phyloP scores from a whole-genome alignment of 2,113 vertebrate genomes.

The Motacilla alba region DNA sequence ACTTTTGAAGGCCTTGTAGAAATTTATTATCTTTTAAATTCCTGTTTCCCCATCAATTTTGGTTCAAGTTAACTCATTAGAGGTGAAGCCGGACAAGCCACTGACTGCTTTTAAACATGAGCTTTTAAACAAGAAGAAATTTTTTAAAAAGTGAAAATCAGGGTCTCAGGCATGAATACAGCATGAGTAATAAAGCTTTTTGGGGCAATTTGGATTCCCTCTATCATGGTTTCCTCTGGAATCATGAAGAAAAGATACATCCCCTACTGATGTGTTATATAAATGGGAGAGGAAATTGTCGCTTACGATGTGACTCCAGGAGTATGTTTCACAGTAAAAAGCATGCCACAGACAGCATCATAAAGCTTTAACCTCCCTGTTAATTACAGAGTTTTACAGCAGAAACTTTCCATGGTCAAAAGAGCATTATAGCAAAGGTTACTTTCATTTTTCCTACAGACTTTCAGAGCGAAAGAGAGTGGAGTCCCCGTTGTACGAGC shows the following conservation, averaged over 20 bases:
- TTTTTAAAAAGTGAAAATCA: not conserved
- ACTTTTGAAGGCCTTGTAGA: not conserved
- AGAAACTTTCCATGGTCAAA: not conserved
- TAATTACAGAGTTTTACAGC: constrained; percentile 27
- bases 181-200: not conserved
- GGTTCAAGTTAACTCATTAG: not conserved
- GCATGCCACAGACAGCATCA: not conserved
- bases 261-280: not conserved
- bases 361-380: constrained; percentile 33
- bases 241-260: not conserved
- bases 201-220: not conserved
- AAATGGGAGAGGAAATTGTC: not conserved
- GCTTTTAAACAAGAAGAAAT: not conserved
- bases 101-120: not conserved
- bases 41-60: not conserved
- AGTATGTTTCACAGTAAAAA: not conserved
- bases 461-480: not conserved
- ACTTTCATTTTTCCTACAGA: not conserved
- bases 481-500: fast-evolving
- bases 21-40: not conserved
- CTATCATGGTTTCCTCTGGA: not conserved
- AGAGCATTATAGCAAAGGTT: not conserved
- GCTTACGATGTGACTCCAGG: not conserved
- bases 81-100: not conserved
- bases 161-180: not conserved